phyloP scores from a whole-genome alignment of 2,797 vertebrate species.

The Oreortyx pictus region DNA sequence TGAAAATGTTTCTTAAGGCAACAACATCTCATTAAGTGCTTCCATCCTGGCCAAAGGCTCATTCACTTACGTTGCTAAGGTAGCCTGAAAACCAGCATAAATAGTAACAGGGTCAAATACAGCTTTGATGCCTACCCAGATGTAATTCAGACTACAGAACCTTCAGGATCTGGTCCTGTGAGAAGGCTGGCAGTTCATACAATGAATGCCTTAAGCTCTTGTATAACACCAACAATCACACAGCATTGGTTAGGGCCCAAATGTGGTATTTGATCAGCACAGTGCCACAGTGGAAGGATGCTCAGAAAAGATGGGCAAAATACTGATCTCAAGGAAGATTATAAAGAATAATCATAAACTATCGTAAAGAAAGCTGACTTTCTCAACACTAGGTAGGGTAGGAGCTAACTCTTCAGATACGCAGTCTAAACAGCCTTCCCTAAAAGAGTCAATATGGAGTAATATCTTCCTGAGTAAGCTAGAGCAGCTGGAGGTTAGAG shows the following conservation, averaged over 20 bases:
- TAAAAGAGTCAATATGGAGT: background rate
- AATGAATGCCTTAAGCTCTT: fast-evolving
- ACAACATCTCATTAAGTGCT: background rate
- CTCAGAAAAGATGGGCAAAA: background rate
- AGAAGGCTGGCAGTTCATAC: background rate
- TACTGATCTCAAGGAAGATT: background rate
- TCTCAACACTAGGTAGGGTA: fast-evolving
- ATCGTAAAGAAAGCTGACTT: background rate
- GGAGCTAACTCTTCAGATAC: background rate
- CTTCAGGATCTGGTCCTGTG: background rate
- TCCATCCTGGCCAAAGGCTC: background rate
- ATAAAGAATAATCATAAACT: background rate
- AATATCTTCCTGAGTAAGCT: background rate
- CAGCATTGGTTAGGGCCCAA: background rate
- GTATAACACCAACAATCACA: background rate
- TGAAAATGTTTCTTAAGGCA: background rate
- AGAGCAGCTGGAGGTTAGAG: too few relatives aligned
- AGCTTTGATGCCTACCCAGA: background rate
- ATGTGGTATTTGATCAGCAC: background rate
- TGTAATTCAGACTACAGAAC: background rate
- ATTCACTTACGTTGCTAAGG: background rate
- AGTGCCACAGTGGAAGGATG: fast-evolving
- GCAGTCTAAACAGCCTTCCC: background rate
- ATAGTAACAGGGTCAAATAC: background rate
- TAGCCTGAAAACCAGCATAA: background rate